Base-by-base conservation (phyloP, 2,888 invertebrate species). In the Pseudanteris insignis region DNA sequence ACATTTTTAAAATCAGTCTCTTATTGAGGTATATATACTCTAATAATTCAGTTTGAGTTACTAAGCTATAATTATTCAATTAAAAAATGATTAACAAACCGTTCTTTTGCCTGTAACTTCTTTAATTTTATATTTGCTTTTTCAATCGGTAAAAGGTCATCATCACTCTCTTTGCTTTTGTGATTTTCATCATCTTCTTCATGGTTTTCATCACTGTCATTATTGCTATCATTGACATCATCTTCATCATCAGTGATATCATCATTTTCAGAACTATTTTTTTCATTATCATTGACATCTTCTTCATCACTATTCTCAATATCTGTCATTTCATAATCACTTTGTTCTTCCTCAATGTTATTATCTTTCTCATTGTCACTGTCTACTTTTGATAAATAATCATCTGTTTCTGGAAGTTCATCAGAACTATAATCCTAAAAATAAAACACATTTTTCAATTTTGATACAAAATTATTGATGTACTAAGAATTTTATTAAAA, bases 91-190 rank as follows among this genome's bases (percentile, higher is more conserved):
- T n/a, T n/a, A n/a, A 18, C 18, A 18, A 4, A 85, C 84, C 81
- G 84, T 64, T 90, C 87, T 66, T 85, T 78, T 62, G 86, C 86
- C 74, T 89, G 85, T 72, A 89, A 88, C 74, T 87, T 88, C 72
- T 88, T 89, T 2, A 95, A 82, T 76, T 88, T 89, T 63, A 88
- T 88, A 58, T 90, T 90, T 51, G 89, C 87, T 74, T 88, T 92
- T 81, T 96, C 95, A 75, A 96, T 91, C 0, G 95, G 94, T 40
- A 95, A 78, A 79, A 90, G 82, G 72, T 91, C 89, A 58, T 87
- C 83, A 67, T 79, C 36, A 7, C 25, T 37, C 6, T 18, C 18
- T 18, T 18, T 6, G 18, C 18, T 18, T 6, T 18, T 18, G n/a
- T n/a, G n/a, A 9, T 26, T 25, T n/a, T 38, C 33, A 9, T 40